Evolutionary conservation across 2,113 vertebrate genomes (phyloP), one percentile per base, ranked within the genome.

Genomic region (Holacanthus passer): DNA sequence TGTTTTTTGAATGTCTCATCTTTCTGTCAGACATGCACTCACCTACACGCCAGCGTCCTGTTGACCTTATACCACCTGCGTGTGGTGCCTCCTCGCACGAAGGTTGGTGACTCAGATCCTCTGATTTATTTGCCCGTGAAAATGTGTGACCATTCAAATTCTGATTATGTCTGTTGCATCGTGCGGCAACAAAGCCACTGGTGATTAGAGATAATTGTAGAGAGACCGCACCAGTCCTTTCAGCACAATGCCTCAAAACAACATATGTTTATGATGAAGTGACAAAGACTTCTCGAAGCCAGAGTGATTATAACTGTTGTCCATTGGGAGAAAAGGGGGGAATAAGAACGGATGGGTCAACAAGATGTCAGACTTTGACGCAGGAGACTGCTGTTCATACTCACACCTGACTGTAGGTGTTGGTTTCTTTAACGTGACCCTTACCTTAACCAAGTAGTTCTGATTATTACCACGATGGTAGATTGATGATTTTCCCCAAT

Each of bases 1-100:
- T 68, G 67, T 39, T 73, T 81, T 78, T 64, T 67, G 22, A 47
- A 69, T 50, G 29, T 24, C 16, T 65, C n/a, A 27, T 50, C 58
- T 66, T 67, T 84, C 39, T 39, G 59, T 58, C 16, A 20, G 17
- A 76, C 32, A 35, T 45, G 13, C 17, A 52, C 32, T 70, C 27
- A 71, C 59, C 62, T 53, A 48, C 39, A 39, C 2, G 17, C 10
- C 58, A 17, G 31, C 7, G 12, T 55, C 29, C 31, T n/a, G 47
- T n/a, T 58, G 52, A 41, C 63, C n/a, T 29, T 3, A 9, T 10
- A 55, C 63, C 63, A 67, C 70, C 35, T 74, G 62, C 64, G 31
- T 45, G 48, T 35, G 31, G 7, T 47, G 11, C 5, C 19, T 55
- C 24, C 47, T 29, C n/a, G 48, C 50, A 29, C 31, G 11, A 16